Base-by-base conservation (phyloP, 2,797 vertebrate species). In the Apodemus agrarius region DNA sequence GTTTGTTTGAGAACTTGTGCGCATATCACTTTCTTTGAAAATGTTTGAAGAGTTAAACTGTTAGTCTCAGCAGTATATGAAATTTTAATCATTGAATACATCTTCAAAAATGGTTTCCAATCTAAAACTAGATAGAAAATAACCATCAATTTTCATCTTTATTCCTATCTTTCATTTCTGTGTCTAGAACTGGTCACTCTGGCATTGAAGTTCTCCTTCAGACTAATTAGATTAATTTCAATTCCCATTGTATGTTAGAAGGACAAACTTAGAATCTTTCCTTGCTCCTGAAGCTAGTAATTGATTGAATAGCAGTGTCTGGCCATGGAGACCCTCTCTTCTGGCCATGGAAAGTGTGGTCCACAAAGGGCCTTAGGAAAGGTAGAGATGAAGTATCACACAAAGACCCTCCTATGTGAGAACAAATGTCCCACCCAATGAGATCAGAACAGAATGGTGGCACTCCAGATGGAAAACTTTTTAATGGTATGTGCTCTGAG, bases 171-270 rank as follows among this genome's bases (percentile, higher is more conserved):
- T 97, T 97, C 93, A 97, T 90, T 82, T 92, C 46, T 12, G 57
- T 22, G 40, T 79, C 69, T 61, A 43, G 31, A 6, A 76, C n/a
- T 24, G 63, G 82, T 91, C 78, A 74, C 26, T 11, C 3, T 76
- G 91, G 59, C 84, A 78, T 4, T 83, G 89, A 95, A 83, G 31
- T 43, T 57, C 67, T 90, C 84, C 94, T 97, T 93, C 84, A 61
- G 63, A 90, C 69, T 80, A 96, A 94, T 96, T 95, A 95, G 95
- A 90, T 96, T 95, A 69, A 92, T 96, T 96, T 97, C 89, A 93
- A 40, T 89, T 96, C 95, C 93, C 91, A 86, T 63, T 94, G 92
- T 95, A 80, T 80, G 8, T 83, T 63, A 69, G 72, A 94, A 87
- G 52, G 88, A 80, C 76, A 82, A 24, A 76, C 91, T 75, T 93